Conservation (phyloP, 2,797 vertebrate species). For the Falco cherrug region DNA sequence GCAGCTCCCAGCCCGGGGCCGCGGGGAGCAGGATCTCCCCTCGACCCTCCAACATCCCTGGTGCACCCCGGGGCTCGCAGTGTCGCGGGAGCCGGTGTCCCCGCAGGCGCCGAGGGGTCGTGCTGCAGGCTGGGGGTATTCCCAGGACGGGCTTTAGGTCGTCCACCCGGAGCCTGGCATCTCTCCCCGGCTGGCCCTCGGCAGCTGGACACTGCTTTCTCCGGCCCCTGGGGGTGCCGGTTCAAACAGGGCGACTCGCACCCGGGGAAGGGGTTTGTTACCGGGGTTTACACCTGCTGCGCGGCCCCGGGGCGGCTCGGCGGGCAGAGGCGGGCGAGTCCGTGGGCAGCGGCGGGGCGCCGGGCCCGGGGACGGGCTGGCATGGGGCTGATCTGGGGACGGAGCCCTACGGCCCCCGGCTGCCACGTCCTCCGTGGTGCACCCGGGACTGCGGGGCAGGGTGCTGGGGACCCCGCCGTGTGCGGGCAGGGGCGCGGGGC, state of each 20-base stretch:
- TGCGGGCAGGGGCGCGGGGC: background rate
- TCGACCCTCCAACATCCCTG: too few species aligned
- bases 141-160: too few species aligned
- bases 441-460: background rate
- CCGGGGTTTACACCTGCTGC: background rate
- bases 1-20: background rate
- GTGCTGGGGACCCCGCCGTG: too few species aligned
- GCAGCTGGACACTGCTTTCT: background rate
- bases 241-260: background rate
- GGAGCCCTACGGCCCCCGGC: rapidly evolving
- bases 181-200: too few species aligned
- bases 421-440: background rate
- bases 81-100: background rate
- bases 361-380: too few species aligned
- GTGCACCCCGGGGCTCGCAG: too few species aligned
- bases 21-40: background rate
- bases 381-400: too few species aligned
- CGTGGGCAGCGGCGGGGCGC: background rate
- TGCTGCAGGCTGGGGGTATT: background rate
- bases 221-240: background rate
- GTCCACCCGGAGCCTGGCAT: background rate
- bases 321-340: background rate
- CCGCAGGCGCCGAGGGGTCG: background rate
- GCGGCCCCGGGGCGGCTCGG: background rate
- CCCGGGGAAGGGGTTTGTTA: background rate